Conservation (phyloP, 2,113 vertebrate species). For the Eolophus roseicapilla region DNA sequence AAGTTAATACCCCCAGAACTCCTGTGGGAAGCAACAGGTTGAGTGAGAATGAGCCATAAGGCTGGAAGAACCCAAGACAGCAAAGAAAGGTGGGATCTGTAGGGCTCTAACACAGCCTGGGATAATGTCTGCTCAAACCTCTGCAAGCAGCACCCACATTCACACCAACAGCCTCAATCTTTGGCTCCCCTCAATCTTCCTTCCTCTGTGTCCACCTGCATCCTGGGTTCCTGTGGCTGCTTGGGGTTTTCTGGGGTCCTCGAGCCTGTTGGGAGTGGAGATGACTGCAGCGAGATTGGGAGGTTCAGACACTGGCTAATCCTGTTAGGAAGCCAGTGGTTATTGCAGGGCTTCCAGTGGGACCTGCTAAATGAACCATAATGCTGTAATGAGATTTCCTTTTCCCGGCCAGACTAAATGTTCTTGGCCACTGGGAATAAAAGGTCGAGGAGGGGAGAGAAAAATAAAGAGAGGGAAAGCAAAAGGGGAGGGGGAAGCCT, state of each 20-base stretch:
- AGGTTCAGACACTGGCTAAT: constrained; percentile 62
- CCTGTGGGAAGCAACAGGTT: fast-evolving
- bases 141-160: fast-evolving
- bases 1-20: not conserved
- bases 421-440: constrained; percentile 52
- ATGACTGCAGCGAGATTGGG: not conserved
- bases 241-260: not conserved
- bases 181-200: not conserved
- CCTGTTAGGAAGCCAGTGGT: constrained; percentile 69
- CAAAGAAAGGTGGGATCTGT: not conserved
- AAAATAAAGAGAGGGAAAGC: not conserved
- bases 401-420: constrained; percentile 51
- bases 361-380: constrained; percentile 60
- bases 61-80: not conserved
- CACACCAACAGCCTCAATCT: not conserved
- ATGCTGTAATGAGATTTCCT: constrained; percentile 71
- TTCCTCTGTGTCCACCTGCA: not conserved
- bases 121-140: fast-evolving
- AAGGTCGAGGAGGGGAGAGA: not conserved
- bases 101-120: not conserved
- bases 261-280: not conserved
- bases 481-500: not conserved
- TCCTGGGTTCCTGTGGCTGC: not conserved
- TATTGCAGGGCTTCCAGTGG: constrained; percentile 67
- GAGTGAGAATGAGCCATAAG: not conserved